phyloP scores from a whole-genome alignment of 2,888 invertebrate species.

The Protophormia terraenovae region DNA sequence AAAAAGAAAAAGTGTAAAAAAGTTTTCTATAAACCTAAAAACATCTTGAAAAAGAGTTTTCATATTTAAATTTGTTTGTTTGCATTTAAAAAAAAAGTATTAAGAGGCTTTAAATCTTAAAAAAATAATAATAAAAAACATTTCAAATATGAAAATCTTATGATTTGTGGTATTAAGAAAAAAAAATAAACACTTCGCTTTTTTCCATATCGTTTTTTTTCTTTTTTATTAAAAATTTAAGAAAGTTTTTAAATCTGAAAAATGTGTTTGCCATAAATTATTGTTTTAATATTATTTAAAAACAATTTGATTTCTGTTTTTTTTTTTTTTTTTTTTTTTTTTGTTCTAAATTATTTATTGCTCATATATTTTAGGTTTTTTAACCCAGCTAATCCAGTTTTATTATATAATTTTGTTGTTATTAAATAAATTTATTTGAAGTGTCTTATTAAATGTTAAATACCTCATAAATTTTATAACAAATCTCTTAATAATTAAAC shows the following conservation, averaged over 20 bases:
- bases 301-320: background rate
- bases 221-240: background rate
- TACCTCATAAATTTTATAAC: background rate
- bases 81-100: background rate
- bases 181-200: background rate
- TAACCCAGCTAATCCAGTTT: background rate
- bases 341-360: background rate
- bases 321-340: background rate
- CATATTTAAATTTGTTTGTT: background rate
- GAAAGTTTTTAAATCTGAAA: background rate
- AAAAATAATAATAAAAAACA: background rate
- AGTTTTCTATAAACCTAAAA: background rate
- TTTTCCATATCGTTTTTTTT: background rate
- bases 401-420: background rate
- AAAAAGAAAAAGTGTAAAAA: no score
- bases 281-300: background rate
- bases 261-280: slow-evolving; percentile 7
- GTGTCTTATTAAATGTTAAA: background rate
- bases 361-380: background rate
- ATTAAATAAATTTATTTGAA: background rate
- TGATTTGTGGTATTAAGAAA: background rate
- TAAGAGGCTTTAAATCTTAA: slow-evolving; percentile 14
- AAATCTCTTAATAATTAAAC: background rate
- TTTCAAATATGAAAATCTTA: background rate
- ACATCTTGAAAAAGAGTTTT: background rate